These are phyloP conservation scores for Halcyon chelicuti DNA, from an alignment of 2,797 vertebrate species.

Conservation along the genomic window DNA sequence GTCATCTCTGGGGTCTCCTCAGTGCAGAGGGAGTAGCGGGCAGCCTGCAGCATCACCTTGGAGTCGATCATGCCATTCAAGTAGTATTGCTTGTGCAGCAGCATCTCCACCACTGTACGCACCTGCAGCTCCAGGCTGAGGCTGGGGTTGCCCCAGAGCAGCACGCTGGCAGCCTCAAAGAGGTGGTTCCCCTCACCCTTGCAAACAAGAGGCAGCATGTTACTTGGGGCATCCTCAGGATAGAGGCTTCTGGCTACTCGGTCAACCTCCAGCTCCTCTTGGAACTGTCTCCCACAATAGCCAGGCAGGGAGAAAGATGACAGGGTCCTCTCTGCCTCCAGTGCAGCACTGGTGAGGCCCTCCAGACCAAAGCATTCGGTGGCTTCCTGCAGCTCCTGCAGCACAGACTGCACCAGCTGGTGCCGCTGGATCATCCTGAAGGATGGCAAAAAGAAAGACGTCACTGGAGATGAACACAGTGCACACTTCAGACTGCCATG, in stretches of 20 bases:
- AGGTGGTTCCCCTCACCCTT: conserved; percentile 90
- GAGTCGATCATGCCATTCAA: conserved; percentile 96
- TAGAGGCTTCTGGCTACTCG: conserved; percentile 86
- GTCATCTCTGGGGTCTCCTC: conserved; percentile 93
- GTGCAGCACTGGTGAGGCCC: conserved; percentile 82
- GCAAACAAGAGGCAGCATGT: conserved; percentile 89
- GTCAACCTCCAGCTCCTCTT: conserved; percentile 87
- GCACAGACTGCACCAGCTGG: conserved; percentile 88
- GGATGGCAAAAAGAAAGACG: not conserved
- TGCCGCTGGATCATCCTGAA: conserved; percentile 90
- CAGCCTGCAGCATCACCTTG: conserved; percentile 97
- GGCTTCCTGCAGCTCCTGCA: conserved; percentile 91
- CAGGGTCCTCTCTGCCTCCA: conserved; percentile 85
- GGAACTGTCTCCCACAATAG: conserved; percentile 79
- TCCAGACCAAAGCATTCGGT: conserved; percentile 88
- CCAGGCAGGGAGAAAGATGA: conserved; percentile 84
- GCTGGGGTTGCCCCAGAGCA: conserved; percentile 86
- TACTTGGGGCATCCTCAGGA: conserved; percentile 88
- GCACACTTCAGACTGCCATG: not conserved
- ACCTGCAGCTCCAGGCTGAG: conserved; percentile 94
- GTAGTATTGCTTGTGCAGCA: conserved; percentile 93
- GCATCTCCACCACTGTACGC: conserved; percentile 95
- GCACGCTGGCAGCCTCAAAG: conserved; percentile 91
- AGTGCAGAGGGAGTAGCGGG: conserved; percentile 90
- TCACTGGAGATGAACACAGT: conserved; percentile 9